Conservation (phyloP, 2,888 invertebrate genomes). For the Stegana nigrithorax region DNA sequence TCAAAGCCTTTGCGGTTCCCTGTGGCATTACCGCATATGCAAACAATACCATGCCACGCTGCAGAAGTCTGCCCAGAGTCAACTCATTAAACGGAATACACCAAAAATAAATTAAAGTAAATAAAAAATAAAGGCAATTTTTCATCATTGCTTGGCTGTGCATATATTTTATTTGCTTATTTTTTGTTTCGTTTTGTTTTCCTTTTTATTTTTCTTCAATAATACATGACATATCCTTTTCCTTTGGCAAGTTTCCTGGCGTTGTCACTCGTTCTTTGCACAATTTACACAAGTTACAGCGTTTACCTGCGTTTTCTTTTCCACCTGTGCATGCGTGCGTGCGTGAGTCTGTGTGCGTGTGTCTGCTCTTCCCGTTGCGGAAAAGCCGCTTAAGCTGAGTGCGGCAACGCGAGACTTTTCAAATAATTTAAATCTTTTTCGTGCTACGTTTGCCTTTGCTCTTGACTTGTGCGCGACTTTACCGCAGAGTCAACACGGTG, state of each 20-base stretch:
- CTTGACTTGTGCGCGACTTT: too few relatives aligned
- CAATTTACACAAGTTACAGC: too few relatives aligned
- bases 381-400: conserved; percentile 51
- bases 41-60: neutral
- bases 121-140: too few relatives aligned
- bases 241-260: neutral
- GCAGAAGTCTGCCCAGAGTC: neutral
- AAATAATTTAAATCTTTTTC: conserved; percentile 44
- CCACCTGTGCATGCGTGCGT: conserved; percentile 10
- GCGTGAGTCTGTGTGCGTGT: neutral
- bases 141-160: neutral
- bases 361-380: conserved; percentile 8
- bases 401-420: conserved; percentile 46
- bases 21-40: neutral
- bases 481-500: too few relatives aligned
- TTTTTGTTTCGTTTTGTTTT: neutral
- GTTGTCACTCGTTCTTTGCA: too few relatives aligned
- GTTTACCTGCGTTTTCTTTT: neutral
- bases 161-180: neutral
- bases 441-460: too few relatives aligned
- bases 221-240: neutral
- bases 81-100: conserved; percentile 5
- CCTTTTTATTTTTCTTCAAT: neutral
- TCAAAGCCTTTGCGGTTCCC: conserved; percentile 1
- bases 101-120: neutral